These are phyloP conservation scores for Zaprionus africanus DNA, from an alignment of 1,140 invertebrate genomes.

Conservation along the genomic window DNA sequence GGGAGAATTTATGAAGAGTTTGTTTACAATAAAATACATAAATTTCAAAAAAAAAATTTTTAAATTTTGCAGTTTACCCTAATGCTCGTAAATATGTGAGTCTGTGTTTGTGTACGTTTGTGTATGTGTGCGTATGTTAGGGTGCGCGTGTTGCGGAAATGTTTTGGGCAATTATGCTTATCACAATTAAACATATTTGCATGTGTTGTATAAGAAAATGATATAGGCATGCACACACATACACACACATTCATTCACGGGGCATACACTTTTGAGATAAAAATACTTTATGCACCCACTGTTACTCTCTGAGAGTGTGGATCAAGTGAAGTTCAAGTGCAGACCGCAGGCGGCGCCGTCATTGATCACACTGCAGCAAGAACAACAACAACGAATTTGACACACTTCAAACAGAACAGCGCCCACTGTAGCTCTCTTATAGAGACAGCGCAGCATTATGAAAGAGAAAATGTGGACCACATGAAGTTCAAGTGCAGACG, in stretches of 20 bases:
- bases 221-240: background rate
- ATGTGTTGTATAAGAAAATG: background rate
- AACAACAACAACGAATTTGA: background rate
- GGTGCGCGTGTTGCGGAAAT: slow-evolving; percentile 52
- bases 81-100: background rate
- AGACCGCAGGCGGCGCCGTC: slow-evolving; percentile 24
- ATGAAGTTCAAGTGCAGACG: slow-evolving; percentile 46
- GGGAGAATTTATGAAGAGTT: slow-evolving; percentile 17
- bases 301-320: background rate
- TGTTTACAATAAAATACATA: slow-evolving; percentile 30
- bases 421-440: background rate
- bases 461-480: slow-evolving; percentile 5
- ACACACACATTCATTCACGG: background rate
- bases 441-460: background rate
- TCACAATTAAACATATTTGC: slow-evolving; percentile 46
- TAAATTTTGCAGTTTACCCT: slow-evolving; percentile 30
- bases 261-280: background rate
- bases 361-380: slow-evolving; percentile 14
- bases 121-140: slow-evolving; percentile 16
- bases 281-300: background rate
- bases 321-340: slow-evolving; percentile 60
- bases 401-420: background rate
- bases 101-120: slow-evolving; percentile 1
- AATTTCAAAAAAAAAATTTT: slow-evolving; percentile 36
- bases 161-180: slow-evolving; percentile 64